Base-by-base conservation (phyloP, 92 coral and sea anemone genomes). In the Nematostella vectensis region DNA sequence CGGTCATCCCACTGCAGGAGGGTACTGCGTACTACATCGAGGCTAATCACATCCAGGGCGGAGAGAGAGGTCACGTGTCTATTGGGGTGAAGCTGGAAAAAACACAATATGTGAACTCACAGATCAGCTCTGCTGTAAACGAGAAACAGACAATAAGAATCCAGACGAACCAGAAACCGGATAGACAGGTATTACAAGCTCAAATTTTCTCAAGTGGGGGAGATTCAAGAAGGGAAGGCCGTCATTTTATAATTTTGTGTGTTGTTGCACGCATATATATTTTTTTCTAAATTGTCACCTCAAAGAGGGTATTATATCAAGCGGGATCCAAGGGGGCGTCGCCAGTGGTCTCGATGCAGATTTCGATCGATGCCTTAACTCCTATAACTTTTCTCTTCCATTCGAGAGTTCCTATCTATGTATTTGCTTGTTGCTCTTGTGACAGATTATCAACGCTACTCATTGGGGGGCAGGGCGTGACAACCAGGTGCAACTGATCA, bases 41-140 rank as follows among this genome's bases (percentile, higher is more conserved):
- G 44, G 87, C 78, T n/a, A 50, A 65, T 18, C 85, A 78, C 66
- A 49, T 62, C 11, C 91, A 88, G 55, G 68, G 63, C 25, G 47
- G 59, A 28, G 84, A 87, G 1, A 22, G 39, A 11, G 65, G 82
- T 60, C 81, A 70, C 57, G 52, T 78, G 57, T 30, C 62, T 16
- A 55, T 88, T 54, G 96, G 91, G 18, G 80, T 88, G 12, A 80
- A 83, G 39, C 47, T 75, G 63, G 80, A 83, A 55, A 62, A 63
- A 15, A 88, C 96, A 27, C 77, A 61, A 40, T 76, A 69, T 43
- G 85, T 77, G 36, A 67, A 78, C 39, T 75, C 86, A 9, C 87
- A 88, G 61, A 58, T 68, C 17, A 62, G 72, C 22, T 66, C 85
- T 47, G 96, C 96, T 27, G 87, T 74, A 3, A 80, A 83, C 44